A percentile compares a stretch with the other conserved stretches of the same genome.
Conservation (phyloP, 2,797 vertebrate species). For the Podarcis siculus region DNA sequence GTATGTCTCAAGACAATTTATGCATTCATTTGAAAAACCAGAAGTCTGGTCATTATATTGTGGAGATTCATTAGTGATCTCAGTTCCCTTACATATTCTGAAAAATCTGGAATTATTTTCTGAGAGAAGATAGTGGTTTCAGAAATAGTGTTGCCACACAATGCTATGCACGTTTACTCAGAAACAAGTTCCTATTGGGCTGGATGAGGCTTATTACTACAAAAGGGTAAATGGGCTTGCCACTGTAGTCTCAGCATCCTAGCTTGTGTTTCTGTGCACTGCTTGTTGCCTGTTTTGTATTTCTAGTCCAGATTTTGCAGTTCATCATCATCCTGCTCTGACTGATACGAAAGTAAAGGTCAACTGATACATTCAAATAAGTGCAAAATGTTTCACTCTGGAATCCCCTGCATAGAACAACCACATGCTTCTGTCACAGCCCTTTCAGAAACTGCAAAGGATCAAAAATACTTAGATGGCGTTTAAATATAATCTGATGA, state of each 20-base stretch:
- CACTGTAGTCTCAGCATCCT: not conserved
- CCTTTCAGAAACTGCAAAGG: constrained; percentile 35
- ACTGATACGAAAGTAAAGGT: constrained; percentile 39
- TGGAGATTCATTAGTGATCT: not conserved
- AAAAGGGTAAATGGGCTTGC: not conserved
- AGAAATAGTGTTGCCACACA: not conserved
- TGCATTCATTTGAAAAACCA: too few relatives aligned
- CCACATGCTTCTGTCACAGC: constrained; percentile 29
- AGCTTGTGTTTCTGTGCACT: not conserved
- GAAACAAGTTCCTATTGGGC: not conserved
- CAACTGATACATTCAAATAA: constrained; percentile 30
- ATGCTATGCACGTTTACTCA: not conserved
- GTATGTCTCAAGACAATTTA: too few relatives aligned
- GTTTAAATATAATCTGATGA: constrained; percentile 55
- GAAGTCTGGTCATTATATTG: not conserved
- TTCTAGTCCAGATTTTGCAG: constrained; percentile 39
- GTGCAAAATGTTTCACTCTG: constrained; percentile 22
- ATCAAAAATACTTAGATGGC: constrained; percentile 29
- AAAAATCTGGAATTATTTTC: not conserved
- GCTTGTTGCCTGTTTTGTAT: constrained; percentile 22
- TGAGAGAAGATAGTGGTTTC: constrained; percentile 20
- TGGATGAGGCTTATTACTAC: not conserved
- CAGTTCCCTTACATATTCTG: not conserved
- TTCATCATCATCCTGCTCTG: constrained; percentile 35
- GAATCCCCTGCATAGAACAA: not conserved